Conservation (phyloP, 2,797 vertebrate species). For the Leucoraja ocellata region DNA sequence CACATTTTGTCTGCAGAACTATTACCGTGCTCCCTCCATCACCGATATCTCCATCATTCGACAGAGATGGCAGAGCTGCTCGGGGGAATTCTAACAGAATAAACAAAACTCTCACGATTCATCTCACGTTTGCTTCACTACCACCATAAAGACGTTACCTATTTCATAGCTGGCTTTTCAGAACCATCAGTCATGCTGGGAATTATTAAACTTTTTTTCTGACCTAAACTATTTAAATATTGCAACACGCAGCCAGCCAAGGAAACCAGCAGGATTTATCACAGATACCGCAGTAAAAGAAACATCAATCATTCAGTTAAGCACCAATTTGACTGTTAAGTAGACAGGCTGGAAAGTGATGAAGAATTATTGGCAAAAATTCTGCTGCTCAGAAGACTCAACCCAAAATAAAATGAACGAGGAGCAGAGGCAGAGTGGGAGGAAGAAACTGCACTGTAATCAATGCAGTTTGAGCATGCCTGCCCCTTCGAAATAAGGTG, state of each 20-base stretch:
- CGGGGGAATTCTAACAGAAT: background rate
- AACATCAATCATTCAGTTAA: conserved; percentile 8
- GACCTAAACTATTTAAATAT: conserved; percentile 17
- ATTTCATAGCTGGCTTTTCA: background rate
- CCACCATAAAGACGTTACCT: background rate
- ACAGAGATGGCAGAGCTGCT: too few species aligned
- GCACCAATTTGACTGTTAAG: conserved; percentile 20
- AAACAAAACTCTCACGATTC: background rate
- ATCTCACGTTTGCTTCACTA: background rate
- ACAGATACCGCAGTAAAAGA: background rate
- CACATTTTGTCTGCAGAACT: too few species aligned
- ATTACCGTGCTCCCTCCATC: too few species aligned
- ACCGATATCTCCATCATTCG: too few species aligned
- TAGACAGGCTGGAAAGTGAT: background rate
- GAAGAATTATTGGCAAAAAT: background rate
- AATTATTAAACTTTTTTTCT: conserved; percentile 24
- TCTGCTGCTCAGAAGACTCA: background rate
- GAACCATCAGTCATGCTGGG: conserved; percentile 2
- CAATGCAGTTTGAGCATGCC: background rate
- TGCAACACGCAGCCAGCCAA: background rate
- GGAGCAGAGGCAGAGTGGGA: background rate
- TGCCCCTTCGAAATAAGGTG: background rate
- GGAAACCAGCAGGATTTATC: conserved; percentile 1
- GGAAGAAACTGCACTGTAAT: background rate
- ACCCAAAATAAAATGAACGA: background rate